Percentiles rank a stretch among this genome's conserved stretches.
phyloP scores from a whole-genome alignment of 2,113 vertebrate genomes.

The Centropus unirufus region DNA sequence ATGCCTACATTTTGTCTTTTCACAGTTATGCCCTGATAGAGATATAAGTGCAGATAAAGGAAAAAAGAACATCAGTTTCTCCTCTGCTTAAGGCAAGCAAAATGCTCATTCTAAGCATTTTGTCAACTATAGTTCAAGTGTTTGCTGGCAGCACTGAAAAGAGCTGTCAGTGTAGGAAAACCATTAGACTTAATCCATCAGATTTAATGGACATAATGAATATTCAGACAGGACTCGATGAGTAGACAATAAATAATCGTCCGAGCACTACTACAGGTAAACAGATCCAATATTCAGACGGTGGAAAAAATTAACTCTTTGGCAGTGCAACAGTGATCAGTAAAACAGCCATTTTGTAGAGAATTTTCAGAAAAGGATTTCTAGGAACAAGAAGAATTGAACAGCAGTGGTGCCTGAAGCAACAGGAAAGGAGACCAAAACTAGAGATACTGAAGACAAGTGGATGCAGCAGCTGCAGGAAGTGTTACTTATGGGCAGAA shows the following conservation, averaged over 20 bases:
- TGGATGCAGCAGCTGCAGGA: neutral
- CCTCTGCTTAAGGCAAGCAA: neutral
- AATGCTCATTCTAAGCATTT: neutral
- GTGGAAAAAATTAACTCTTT: neutral
- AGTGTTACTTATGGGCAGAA: too few relatives aligned
- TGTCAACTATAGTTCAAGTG: neutral
- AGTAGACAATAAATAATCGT: neutral
- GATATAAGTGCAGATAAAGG: neutral
- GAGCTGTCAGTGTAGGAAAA: neutral
- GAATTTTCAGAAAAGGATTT: neutral
- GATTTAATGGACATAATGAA: neutral
- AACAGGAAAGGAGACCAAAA: neutral
- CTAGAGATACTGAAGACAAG: neutral
- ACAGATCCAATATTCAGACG: neutral
- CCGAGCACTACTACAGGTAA: neutral
- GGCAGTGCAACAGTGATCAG: neutral
- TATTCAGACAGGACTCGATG: neutral
- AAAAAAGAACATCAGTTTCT: neutral
- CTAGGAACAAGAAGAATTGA: neutral
- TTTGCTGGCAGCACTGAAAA: neutral
- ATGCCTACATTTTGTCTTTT: neutral
- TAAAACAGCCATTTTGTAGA: neutral
- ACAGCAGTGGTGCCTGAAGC: neutral
- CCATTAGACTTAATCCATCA: neutral
- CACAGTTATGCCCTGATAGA: neutral